Percentiles rank a stretch among this genome's conserved stretches.
Conservation (phyloP, 37 sponge, comb jelly and placozoan genomes). For the Geodia barretti region DNA sequence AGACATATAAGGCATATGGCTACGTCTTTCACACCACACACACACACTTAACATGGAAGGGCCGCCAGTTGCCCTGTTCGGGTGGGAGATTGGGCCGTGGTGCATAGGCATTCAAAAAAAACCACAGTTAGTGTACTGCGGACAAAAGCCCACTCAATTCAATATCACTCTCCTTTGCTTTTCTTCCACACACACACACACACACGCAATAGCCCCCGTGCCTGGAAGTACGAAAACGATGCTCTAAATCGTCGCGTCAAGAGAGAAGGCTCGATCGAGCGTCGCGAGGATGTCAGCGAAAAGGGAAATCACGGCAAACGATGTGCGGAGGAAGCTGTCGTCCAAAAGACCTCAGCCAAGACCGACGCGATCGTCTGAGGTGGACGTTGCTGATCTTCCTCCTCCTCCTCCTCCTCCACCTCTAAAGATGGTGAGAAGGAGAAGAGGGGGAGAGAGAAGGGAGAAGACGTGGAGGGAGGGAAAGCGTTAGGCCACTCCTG, state of each 20-base stretch:
- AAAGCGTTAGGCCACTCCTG: no score
- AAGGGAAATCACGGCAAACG: not conserved
- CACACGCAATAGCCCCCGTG: no score
- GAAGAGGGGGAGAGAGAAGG: not conserved
- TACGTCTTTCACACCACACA: not conserved
- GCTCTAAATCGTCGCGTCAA: not conserved
- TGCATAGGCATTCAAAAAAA: no score
- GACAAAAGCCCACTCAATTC: no score
- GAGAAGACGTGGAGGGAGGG: no score
- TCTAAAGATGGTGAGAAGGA: not conserved
- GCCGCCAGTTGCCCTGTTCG: no score
- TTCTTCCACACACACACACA: no score
- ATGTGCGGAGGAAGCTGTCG: not conserved
- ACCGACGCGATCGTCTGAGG: not conserved
- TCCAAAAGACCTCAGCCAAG: not conserved
- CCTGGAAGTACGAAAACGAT: not conserved
- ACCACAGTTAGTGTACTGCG: no score
- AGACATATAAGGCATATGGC: not conserved
- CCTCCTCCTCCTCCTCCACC: not conserved
- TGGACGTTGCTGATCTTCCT: not conserved
- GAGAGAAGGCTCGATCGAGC: not conserved
- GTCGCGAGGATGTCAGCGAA: not conserved
- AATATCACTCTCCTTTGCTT: no score
- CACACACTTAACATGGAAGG: not conserved
- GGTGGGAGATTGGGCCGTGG: no score